Conservation (phyloP, 2,797 vertebrate genomes). For the Erpetoichthys calabaricus region DNA sequence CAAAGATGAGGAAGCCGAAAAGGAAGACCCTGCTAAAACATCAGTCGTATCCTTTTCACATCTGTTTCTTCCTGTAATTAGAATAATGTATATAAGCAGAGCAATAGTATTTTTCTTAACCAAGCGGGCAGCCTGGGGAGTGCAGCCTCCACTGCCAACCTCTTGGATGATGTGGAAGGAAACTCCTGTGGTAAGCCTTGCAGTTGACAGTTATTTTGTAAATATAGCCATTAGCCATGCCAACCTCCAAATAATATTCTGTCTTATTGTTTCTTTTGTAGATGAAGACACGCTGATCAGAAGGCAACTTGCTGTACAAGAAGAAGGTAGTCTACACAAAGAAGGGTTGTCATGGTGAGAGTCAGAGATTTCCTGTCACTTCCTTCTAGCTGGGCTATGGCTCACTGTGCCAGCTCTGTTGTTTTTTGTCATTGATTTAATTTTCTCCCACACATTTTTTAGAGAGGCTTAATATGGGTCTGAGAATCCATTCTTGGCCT, state of each 20-base stretch:
- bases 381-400: not conserved
- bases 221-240: not conserved
- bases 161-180: slow-evolving; percentile 81
- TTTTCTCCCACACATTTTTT: too few relatives aligned
- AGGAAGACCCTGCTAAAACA: slow-evolving; percentile 75
- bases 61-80: not conserved
- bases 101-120: slow-evolving; percentile 42
- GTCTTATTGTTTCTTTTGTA: slow-evolving; percentile 32
- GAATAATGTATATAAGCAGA: not conserved
- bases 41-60: slow-evolving; percentile 74
- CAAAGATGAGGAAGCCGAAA: slow-evolving; percentile 85
- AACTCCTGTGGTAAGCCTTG: slow-evolving; percentile 65
- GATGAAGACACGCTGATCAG: slow-evolving; percentile 70
- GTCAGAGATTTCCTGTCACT: not conserved
- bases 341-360: slow-evolving; percentile 54
- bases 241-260: not conserved
- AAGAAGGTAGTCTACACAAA: slow-evolving; percentile 47
- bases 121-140: slow-evolving; percentile 56
- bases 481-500: too few relatives aligned
- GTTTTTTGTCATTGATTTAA: too few relatives aligned
- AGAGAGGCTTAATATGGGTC: too few relatives aligned
- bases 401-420: not conserved
- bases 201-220: not conserved
- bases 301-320: slow-evolving; percentile 49
- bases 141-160: slow-evolving; percentile 82